Base-by-base conservation (phyloP, 2,113 vertebrate genomes). In the Plotosus lineatus region DNA sequence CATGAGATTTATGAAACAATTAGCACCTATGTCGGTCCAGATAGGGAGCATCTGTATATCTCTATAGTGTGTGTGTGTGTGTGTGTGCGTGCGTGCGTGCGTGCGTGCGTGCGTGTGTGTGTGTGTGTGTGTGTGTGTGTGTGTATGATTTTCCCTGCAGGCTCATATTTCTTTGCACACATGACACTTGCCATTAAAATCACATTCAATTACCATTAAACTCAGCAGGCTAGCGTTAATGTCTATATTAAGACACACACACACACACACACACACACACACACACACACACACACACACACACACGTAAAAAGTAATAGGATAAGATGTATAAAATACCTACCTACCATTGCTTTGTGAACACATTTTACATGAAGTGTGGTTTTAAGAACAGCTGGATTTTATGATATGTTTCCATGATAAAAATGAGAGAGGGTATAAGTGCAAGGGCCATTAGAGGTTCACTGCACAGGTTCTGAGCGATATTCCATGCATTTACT, bases 201-300 rank as follows among this genome's bases (percentile, higher is more conserved):
- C 89, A 82, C 88, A 88, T 90, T 90, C 90, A 89, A 90, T 93
- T 92, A 92, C 83, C 0, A 80, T 68, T 79, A 89, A 78, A 83
- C 86, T 38, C 84, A 80, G 79, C 60, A 83, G 87, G 87, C 82
- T 84, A 87, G 74, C 63, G 42, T 74, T 82, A 85, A 88, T 82
- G 69, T 86, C 81, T 82, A 78, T 69, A 85, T 90, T 92, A 90
- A 88, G 83, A 87, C 48, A 75, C 23, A 81, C n/a, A n/a, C n/a
- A n/a, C n/a, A n/a, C n/a, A n/a, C n/a, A 84, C 77, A 85, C 85
- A 84, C 58, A 88, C 82, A 86, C 84, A 88, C 83, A 85, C 83
- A 87, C 60, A 82, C 81, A 78, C 63, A 84, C 84, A 89, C 73
- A 74, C 63, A 79, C 71, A 81, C 65, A 82, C 83, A 78, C 66